Evolutionary conservation across 1,140 invertebrate species (phyloP), one percentile per base, ranked within the genome.

Genomic region (Adoxophyes honmai): DNA sequence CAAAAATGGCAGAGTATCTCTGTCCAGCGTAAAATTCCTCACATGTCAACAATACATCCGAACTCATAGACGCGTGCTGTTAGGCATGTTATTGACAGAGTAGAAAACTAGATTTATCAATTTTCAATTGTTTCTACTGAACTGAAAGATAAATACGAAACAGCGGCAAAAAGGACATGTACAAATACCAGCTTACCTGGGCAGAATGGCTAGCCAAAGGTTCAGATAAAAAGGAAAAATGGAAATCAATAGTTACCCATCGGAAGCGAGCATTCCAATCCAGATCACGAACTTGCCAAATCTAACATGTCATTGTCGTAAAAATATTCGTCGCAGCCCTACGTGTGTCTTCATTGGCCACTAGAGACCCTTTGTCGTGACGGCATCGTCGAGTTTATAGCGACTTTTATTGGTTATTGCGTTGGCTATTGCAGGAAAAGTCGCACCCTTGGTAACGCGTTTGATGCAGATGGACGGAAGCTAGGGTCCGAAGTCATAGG

Each of bases 331-430:
- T 34, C 51, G n/a, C 70, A 82, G 37, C 77, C 75, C 79, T 81
- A 64, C 39, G 57, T 57, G 58, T 2, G 42, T 48, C 42, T 60
- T 68, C 57, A 68, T 62, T 72, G 78, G 60, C 76, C 76, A 64
- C 66, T 60, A 61, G 69, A 79, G 66, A 70, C 75, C 72, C 77
- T 82, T 79, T 84, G 81, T 80, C 73, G 72, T 68, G 73, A 74
- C 55, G 14, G 61, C 60, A 68, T 66, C 58, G 69, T 67, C 67
- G 70, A 78, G 67, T 82, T 82, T 85, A 81, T 81, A 68, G 70
- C 69, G 73, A 76, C 73, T 75, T 74, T 75, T 74, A 78, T 64
- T 75, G 71, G 78, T 82, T 84, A 84, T 83, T 86, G 82, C 78
- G 61, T 76, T 70, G 60, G 58, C 59, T 36, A 58, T 72, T 64